A percentile compares a stretch with the other conserved stretches of the same genome.
Evolutionary conservation across 2,797 vertebrate genomes (phyloP).

Genomic region (Florisuga fusca): DNA sequence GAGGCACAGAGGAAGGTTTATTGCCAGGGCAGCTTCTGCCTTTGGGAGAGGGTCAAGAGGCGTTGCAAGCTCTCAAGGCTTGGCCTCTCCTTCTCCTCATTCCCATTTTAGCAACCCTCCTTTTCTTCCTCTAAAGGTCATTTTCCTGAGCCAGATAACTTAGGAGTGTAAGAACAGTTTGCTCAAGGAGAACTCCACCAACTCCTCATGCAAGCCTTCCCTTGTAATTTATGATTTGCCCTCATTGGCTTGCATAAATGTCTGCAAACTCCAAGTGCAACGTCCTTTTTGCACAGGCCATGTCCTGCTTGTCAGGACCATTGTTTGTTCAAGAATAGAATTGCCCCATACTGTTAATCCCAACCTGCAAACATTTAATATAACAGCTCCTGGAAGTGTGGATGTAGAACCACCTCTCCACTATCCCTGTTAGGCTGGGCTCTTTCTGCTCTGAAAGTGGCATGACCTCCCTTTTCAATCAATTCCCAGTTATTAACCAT

Average conservation of each 20-base stretch:
- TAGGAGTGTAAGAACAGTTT: not conserved
- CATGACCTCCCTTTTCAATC: slow-evolving; percentile 50
- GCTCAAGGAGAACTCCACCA: not conserved
- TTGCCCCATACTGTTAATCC: not conserved
- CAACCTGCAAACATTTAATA: not conserved
- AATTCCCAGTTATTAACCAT: slow-evolving; percentile 55
- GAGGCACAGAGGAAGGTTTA: not conserved
- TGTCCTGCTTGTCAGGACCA: not conserved
- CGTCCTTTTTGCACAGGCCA: not conserved
- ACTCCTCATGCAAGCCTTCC: not conserved
- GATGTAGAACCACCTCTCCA: not conserved
- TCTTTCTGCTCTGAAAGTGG: not conserved
- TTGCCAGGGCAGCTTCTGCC: not conserved
- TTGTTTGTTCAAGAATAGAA: not conserved
- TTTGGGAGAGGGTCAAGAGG: not conserved
- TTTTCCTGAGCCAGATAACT: not conserved
- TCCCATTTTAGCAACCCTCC: not conserved
- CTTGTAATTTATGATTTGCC: not conserved
- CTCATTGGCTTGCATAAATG: not conserved
- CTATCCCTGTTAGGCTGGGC: not conserved
- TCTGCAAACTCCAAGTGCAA: not conserved
- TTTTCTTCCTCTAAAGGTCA: not conserved
- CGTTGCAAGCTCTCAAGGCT: rapidly evolving
- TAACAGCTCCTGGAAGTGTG: not conserved
- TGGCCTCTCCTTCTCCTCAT: not conserved